A percentile compares a stretch with the other conserved stretches of the same genome.
phyloP scores from a whole-genome alignment of 2,113 vertebrate species.

The Dissostichus mawsoni region DNA sequence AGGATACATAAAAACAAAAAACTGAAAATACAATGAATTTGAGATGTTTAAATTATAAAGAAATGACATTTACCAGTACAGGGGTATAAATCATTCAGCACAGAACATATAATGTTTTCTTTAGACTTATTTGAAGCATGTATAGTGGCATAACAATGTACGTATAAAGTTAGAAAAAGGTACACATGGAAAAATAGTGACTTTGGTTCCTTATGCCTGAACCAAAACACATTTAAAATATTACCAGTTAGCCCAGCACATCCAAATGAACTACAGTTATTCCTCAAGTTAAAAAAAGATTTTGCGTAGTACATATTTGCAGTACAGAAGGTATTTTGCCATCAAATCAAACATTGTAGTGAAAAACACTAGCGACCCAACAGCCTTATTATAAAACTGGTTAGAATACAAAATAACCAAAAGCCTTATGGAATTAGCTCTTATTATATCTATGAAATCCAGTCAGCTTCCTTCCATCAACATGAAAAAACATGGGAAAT shows the following conservation, averaged over 20 bases:
- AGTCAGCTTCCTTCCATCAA: slow-evolving; percentile 4
- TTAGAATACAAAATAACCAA: slow-evolving; percentile 65
- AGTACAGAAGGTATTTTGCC: slow-evolving; percentile 32
- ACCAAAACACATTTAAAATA: slow-evolving; percentile 40
- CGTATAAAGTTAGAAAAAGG: slow-evolving; percentile 50
- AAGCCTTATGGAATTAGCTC: slow-evolving; percentile 50
- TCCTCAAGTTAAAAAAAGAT: slow-evolving; percentile 60
- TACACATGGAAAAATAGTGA: slow-evolving; percentile 47
- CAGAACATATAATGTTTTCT: slow-evolving; percentile 33
- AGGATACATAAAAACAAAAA: slow-evolving; percentile 21
- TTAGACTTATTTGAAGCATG: neutral
- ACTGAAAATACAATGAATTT: slow-evolving; percentile 1
- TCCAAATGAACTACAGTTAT: slow-evolving; percentile 54
- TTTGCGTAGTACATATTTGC: slow-evolving; percentile 80
- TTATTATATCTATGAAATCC: slow-evolving; percentile 32
- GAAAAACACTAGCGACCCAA: slow-evolving; percentile 49
- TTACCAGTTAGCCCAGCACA: slow-evolving; percentile 53
- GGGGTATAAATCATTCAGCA: slow-evolving; percentile 2
- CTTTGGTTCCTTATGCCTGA: slow-evolving; percentile 55
- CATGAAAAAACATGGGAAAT: slow-evolving; percentile 2
- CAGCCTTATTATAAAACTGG: slow-evolving; percentile 65
- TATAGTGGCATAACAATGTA: slow-evolving; percentile 41
- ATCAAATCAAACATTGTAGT: slow-evolving; percentile 31
- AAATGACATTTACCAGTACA: neutral
- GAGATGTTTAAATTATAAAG: slow-evolving; percentile 43